Conservation (phyloP, 1,140 invertebrate genomes). For the Drosophila virilis region DNA sequence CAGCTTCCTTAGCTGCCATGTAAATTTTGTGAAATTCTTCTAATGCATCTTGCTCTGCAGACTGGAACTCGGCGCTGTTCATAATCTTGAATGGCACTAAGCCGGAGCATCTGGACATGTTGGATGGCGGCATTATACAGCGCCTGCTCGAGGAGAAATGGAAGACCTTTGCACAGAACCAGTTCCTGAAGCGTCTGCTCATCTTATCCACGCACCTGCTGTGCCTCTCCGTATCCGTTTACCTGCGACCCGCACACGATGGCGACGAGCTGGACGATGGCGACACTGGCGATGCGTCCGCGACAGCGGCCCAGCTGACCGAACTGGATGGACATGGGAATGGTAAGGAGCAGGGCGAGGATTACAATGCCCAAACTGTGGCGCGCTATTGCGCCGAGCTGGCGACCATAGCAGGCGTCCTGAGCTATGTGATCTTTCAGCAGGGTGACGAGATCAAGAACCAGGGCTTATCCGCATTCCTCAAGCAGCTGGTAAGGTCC, state of each 20-base stretch:
- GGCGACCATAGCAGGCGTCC: slow-evolving; percentile 92
- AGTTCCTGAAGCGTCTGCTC: slow-evolving; percentile 95
- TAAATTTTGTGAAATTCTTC: too few species aligned
- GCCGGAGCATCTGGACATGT: slow-evolving; percentile 99
- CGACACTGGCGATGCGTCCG: slow-evolving; percentile 3
- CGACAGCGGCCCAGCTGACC: background rate
- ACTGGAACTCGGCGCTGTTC: slow-evolving; percentile 99
- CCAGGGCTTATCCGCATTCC: slow-evolving; percentile 94
- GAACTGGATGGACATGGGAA: slow-evolving; percentile 1
- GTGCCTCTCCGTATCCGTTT: slow-evolving; percentile 94
- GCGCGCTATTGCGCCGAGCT: slow-evolving; percentile 92
- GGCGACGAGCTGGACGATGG: slow-evolving; percentile 71
- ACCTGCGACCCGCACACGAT: slow-evolving; percentile 90
- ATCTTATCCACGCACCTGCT: slow-evolving; percentile 95
- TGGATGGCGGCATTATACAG: slow-evolving; percentile 99
- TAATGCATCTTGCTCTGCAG: slow-evolving; percentile 85
- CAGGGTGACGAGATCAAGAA: slow-evolving; percentile 97
- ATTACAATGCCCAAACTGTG: slow-evolving; percentile 85
- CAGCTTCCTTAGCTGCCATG: too few species aligned
- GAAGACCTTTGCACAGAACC: slow-evolving; percentile 98
- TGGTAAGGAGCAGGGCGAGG: background rate
- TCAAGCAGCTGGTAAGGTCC: slow-evolving; percentile 94
- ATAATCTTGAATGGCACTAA: slow-evolving; percentile 99
- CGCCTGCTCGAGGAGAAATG: slow-evolving; percentile 99
- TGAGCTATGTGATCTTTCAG: slow-evolving; percentile 95